Evolutionary conservation across 2,113 vertebrate genomes (phyloP).

Genomic region (Pleuronectes platessa): DNA sequence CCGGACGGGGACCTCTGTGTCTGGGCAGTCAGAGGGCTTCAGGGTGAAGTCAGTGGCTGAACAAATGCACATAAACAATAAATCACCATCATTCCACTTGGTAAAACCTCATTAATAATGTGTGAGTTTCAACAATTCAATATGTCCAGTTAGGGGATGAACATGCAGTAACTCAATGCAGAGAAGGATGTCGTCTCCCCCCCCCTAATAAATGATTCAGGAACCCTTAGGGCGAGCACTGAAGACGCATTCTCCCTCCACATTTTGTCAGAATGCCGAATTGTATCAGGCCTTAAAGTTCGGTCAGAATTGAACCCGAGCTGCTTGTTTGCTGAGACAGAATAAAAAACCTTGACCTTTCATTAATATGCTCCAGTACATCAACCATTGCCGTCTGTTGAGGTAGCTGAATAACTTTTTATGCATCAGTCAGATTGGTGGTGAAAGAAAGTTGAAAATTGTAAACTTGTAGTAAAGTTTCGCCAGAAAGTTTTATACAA

Average conservation of each 20-base stretch:
- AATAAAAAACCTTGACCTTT: neutral
- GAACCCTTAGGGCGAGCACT: slow-evolving; percentile 33
- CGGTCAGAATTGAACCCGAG: neutral
- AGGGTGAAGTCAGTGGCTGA: slow-evolving; percentile 93
- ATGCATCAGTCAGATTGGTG: neutral
- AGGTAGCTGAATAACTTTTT: neutral
- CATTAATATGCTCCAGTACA: neutral
- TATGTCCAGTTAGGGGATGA: slow-evolving; percentile 35
- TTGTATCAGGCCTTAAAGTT: neutral
- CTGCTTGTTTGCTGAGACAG: neutral
- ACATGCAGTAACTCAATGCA: slow-evolving; percentile 20
- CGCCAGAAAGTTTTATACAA: no score
- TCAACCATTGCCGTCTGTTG: neutral
- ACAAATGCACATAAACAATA: slow-evolving; percentile 44
- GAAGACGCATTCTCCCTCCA: neutral
- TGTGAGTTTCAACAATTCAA: slow-evolving; percentile 19
- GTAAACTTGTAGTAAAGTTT: neutral
- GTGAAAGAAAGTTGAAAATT: neutral
- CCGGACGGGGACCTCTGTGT: slow-evolving; percentile 90
- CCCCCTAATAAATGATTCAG: slow-evolving; percentile 42
- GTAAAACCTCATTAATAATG: slow-evolving; percentile 56
- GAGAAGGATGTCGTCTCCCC: slow-evolving; percentile 1
- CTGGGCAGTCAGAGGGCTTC: slow-evolving; percentile 90
- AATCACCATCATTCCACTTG: slow-evolving; percentile 12
- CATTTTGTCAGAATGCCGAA: slow-evolving; percentile 18